phyloP scores from a whole-genome alignment of 2,113 vertebrate genomes.

The Macrotus californicus region DNA sequence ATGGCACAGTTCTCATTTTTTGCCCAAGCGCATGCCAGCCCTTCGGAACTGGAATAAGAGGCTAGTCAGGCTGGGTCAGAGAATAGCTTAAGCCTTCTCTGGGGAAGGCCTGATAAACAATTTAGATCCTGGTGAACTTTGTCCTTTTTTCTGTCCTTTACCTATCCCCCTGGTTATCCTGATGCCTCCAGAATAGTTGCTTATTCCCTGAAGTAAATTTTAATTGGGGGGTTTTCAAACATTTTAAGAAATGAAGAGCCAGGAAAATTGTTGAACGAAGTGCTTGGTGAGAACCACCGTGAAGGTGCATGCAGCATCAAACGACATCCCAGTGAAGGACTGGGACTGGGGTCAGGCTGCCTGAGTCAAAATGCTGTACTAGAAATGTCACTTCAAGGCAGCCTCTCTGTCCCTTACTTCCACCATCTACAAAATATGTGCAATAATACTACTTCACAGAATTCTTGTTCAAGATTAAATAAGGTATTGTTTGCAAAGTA shows the following conservation, averaged over 20 bases:
- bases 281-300: not conserved
- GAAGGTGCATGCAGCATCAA: not conserved
- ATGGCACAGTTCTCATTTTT: not conserved
- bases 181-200: not conserved
- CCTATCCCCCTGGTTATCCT: not conserved
- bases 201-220: not conserved
- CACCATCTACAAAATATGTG: not conserved
- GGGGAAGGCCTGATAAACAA: not conserved
- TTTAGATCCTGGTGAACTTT: not conserved
- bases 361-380: not conserved
- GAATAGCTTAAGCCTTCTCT: not conserved
- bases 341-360: not conserved
- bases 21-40: not conserved
- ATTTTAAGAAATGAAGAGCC: not conserved
- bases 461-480: not conserved
- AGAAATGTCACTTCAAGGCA: not conserved
- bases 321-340: not conserved
- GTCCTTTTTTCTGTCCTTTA: not conserved
- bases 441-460: not conserved
- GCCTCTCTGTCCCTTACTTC: not conserved
- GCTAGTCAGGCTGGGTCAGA: not conserved
- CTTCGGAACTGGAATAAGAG: not conserved
- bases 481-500: not conserved
- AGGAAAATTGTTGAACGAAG: not conserved
- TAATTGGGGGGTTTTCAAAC: not conserved